A percentile compares a stretch with the other conserved stretches of the same genome.
Evolutionary conservation across 2,797 vertebrate genomes (phyloP).

Genomic region (Cossypha niveicapilla): DNA sequence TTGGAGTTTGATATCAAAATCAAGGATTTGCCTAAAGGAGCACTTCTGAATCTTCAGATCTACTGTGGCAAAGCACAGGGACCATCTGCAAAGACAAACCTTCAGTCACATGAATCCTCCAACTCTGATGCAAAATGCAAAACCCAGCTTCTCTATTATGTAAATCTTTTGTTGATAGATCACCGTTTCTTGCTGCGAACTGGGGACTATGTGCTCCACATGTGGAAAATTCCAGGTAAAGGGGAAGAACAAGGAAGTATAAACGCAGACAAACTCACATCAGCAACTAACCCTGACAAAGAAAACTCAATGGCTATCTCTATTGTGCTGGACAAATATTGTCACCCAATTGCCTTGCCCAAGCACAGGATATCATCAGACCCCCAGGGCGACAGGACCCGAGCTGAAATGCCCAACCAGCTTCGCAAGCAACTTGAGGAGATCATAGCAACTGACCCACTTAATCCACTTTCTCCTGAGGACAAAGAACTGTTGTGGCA

Average conservation of each 20-base stretch:
- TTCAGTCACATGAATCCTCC: slow-evolving; percentile 74
- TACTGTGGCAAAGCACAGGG: slow-evolving; percentile 86
- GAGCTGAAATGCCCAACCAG: slow-evolving; percentile 96
- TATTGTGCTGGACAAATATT: slow-evolving; percentile 91
- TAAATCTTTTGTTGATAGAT: slow-evolving; percentile 93
- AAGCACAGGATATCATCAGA: slow-evolving; percentile 81
- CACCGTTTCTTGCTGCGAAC: slow-evolving; percentile 93
- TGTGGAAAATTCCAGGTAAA: slow-evolving; percentile 97
- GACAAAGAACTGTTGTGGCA: slow-evolving; percentile 98
- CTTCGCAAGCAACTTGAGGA: slow-evolving; percentile 92
- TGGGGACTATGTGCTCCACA: slow-evolving; percentile 94
- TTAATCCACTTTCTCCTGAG: slow-evolving; percentile 92
- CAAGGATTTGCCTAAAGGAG: slow-evolving; percentile 94
- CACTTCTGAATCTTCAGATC: slow-evolving; percentile 91
- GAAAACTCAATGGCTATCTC: slow-evolving; percentile 92
- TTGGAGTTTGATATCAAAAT: slow-evolving; percentile 95
- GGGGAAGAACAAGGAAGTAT: slow-evolving; percentile 93
- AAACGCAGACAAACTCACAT: slow-evolving; percentile 96
- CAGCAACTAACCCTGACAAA: slow-evolving; percentile 96
- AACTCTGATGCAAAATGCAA: slow-evolving; percentile 82
- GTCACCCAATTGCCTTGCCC: slow-evolving; percentile 93
- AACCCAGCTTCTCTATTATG: slow-evolving; percentile 92
- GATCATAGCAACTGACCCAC: slow-evolving; percentile 90
- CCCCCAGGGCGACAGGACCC: slow-evolving; percentile 80
- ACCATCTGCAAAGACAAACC: slow-evolving; percentile 72